phyloP scores from a whole-genome alignment of 1,140 invertebrate species.

The Probaryconus sp. region DNA sequence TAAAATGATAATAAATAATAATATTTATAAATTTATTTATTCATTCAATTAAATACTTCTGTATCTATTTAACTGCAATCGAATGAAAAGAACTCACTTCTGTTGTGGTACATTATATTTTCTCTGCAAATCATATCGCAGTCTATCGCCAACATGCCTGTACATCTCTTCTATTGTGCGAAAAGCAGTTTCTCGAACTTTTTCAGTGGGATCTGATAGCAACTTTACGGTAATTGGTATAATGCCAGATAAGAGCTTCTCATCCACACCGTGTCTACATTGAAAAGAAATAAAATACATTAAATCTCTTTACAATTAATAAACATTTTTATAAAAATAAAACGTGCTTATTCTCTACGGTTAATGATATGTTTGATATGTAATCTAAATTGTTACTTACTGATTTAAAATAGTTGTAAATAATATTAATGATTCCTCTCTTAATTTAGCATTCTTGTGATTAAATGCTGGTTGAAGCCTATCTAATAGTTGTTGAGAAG shows the following conservation, averaged over 20 bases:
- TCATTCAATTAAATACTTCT: constrained; percentile 1
- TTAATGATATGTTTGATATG: no score
- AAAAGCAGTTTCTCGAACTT: constrained; percentile 92
- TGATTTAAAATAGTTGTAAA: constrained; percentile 90
- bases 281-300: constrained; percentile 29
- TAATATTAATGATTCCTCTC: constrained; percentile 89
- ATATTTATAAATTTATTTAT: constrained; percentile 15
- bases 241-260: constrained; percentile 88
- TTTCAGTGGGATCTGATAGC: constrained; percentile 91
- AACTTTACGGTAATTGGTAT: constrained; percentile 90
- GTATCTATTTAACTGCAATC: constrained; percentile 1
- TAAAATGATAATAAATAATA: constrained; percentile 68
- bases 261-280: constrained; percentile 89
- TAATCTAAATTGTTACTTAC: no score
- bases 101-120: constrained; percentile 88
- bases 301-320: background rate
- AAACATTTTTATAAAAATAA: constrained; percentile 13
- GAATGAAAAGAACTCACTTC: constrained; percentile 85
- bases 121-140: constrained; percentile 89
- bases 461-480: constrained; percentile 85
- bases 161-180: constrained; percentile 93
- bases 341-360: no score
- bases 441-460: constrained; percentile 92
- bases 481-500: constrained; percentile 89
- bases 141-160: constrained; percentile 93